Evolutionary conservation across 2,113 vertebrate genomes (phyloP).

Genomic region (Rhinolophus sinicus): DNA sequence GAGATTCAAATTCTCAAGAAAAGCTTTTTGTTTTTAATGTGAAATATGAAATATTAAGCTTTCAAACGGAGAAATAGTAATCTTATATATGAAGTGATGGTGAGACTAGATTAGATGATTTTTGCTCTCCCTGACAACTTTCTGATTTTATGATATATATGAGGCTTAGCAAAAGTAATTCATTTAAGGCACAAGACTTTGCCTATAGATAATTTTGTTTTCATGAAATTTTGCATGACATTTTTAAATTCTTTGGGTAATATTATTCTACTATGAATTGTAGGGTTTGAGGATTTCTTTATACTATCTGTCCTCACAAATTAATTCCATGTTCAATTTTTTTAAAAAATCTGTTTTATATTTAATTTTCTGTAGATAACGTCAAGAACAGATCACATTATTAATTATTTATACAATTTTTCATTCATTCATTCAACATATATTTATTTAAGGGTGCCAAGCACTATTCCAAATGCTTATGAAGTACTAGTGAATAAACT

Average conservation of each 20-base stretch:
- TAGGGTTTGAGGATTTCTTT: background rate
- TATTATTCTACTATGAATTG: background rate
- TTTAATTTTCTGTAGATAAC: slow-evolving; percentile 46
- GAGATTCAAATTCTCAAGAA: slow-evolving; percentile 1
- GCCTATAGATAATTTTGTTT: background rate
- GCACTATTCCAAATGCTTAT: background rate
- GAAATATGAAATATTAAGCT: slow-evolving; percentile 18
- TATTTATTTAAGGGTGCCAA: background rate
- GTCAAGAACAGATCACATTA: background rate
- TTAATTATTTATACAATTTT: background rate
- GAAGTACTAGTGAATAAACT: background rate
- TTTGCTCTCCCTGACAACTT: background rate
- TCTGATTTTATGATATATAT: background rate
- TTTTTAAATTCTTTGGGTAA: background rate
- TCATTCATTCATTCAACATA: background rate
- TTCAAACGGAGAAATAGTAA: background rate
- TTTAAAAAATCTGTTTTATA: background rate
- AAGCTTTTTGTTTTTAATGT: background rate
- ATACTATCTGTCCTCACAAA: background rate
- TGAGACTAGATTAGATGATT: background rate
- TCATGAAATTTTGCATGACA: background rate
- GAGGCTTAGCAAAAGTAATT: background rate
- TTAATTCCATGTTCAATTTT: background rate
- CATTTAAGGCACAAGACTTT: slow-evolving; percentile 4
- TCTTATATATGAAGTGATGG: background rate